phyloP scores from a whole-genome alignment of 1,140 invertebrate genomes.

The Micrasema longulum region DNA sequence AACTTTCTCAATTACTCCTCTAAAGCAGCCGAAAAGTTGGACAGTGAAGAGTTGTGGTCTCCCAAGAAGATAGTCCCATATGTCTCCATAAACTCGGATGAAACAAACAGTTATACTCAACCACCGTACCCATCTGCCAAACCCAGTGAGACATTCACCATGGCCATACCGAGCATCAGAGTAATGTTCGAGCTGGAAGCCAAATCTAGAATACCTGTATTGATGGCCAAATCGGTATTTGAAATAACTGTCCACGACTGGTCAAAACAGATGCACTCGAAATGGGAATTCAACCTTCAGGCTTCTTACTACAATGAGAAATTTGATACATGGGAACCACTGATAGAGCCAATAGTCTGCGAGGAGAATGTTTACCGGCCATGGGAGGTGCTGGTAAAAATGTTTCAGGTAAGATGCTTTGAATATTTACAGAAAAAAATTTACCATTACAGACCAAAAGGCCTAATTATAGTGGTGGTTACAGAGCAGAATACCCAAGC shows the following conservation, averaged over 20 bases:
- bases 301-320: slow-evolving; percentile 82
- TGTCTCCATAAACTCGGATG: slow-evolving; percentile 57
- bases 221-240: slow-evolving; percentile 67
- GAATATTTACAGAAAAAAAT: too few species aligned
- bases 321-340: slow-evolving; percentile 81
- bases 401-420: slow-evolving; percentile 66
- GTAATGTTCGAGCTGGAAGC: slow-evolving; percentile 73
- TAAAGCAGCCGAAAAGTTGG: slow-evolving; percentile 58
- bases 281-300: slow-evolving; percentile 73
- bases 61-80: slow-evolving; percentile 71
- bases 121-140: slow-evolving; percentile 60
- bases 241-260: slow-evolving; percentile 75
- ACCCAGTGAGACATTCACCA: slow-evolving; percentile 67
- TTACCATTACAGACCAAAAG: too few species aligned
- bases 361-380: slow-evolving; percentile 77
- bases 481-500: neutral
- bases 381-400: slow-evolving; percentile 79
- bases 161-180: slow-evolving; percentile 68
- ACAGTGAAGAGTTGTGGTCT: slow-evolving; percentile 78
- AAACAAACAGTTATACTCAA: slow-evolving; percentile 57
- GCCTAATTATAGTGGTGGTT: neutral
- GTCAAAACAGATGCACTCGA: slow-evolving; percentile 71
- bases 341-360: slow-evolving; percentile 79
- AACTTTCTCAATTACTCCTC: slow-evolving; percentile 61
- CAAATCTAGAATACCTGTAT: slow-evolving; percentile 61